Conservation (phyloP, 2,888 invertebrate genomes). For the Clistopyga incitator region DNA sequence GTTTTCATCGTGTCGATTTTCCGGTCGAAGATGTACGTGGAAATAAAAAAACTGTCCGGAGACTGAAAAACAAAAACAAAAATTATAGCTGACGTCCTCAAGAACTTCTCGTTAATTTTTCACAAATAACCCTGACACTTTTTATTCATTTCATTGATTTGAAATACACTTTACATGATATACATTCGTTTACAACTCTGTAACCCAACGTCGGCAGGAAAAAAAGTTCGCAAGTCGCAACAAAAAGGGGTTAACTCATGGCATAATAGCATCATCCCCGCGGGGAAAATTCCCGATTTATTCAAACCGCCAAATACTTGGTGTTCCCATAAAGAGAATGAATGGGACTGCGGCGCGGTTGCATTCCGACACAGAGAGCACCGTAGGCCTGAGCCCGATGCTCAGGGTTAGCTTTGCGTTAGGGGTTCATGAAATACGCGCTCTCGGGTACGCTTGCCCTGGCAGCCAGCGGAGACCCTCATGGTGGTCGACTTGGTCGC, state of each 20-base stretch:
- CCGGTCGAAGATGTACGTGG: no score
- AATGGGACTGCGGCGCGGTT: conserved; percentile 81
- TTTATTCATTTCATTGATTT: no score
- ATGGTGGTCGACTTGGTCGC: conserved; percentile 60
- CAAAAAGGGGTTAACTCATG: conserved; percentile 1
- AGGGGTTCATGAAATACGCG: conserved; percentile 82
- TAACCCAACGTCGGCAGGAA: not conserved
- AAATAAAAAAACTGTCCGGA: not conserved
- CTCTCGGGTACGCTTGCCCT: conserved; percentile 57
- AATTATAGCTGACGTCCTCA: no score
- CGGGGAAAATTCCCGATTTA: conserved; percentile 81
- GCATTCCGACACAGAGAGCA: conserved; percentile 64
- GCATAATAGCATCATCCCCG: conserved; percentile 54
- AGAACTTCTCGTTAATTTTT: not conserved
- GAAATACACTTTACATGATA: not conserved
- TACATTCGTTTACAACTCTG: not conserved
- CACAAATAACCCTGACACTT: not conserved
- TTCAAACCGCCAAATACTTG: conserved; percentile 82
- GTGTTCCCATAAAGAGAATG: conserved; percentile 82
- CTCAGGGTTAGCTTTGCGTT: conserved; percentile 76
- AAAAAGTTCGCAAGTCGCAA: conserved; percentile 22
- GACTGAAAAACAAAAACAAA: not conserved
- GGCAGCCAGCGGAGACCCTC: conserved; percentile 51
- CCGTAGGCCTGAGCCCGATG: conserved; percentile 69
- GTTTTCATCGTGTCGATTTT: not conserved